Evolutionary conservation across 1,140 invertebrate genomes (phyloP).

Genomic region (Euschistus heros): DNA sequence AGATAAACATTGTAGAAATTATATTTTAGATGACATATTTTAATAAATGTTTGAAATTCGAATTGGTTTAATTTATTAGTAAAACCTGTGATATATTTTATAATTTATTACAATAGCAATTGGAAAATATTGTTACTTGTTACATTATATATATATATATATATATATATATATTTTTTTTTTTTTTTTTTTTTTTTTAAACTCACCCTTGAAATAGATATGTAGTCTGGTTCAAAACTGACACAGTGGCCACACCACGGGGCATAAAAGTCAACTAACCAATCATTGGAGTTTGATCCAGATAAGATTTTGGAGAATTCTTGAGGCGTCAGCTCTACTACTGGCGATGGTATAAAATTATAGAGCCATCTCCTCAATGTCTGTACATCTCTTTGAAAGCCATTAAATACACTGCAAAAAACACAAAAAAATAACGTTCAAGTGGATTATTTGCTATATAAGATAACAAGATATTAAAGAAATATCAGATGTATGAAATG

Average conservation of each 20-base stretch:
- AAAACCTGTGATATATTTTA: not conserved
- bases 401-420: constrained; percentile 46
- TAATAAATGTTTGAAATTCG: no score
- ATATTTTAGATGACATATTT: no score
- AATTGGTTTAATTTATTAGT: not conserved
- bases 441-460: not conserved
- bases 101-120: not conserved
- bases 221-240: constrained; percentile 56
- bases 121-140: not conserved
- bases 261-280: constrained; percentile 61
- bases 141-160: no score
- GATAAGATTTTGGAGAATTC: constrained; percentile 33
- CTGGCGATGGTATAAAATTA: constrained; percentile 43
- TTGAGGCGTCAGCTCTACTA: constrained; percentile 31
- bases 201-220: constrained; percentile 40
- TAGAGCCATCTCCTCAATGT: constrained; percentile 49
- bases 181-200: not conserved
- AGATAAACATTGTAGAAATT: no score
- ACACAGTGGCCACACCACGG: constrained; percentile 65
- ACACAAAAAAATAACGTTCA: constrained; percentile 16
- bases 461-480: not conserved
- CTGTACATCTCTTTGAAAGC: constrained; percentile 45
- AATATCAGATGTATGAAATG: no score
- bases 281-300: constrained; percentile 34
- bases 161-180: not conserved